phyloP scores from a whole-genome alignment of 2,797 vertebrate species.

The Loriculus beryllinus region DNA sequence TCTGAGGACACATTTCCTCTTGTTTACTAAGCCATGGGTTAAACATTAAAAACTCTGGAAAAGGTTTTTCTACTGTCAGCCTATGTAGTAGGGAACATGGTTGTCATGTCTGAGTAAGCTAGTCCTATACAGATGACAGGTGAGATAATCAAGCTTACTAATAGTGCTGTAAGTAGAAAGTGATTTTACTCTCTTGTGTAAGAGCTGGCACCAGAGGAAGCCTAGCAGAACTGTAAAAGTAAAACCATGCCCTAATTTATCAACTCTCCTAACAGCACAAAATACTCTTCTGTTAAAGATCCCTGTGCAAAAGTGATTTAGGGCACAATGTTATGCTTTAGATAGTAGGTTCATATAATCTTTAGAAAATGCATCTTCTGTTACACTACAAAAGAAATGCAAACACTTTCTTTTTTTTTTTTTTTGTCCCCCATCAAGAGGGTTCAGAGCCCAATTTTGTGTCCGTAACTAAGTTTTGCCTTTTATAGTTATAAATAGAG shows the following conservation, averaged over 20 bases:
- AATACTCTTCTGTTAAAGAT: neutral
- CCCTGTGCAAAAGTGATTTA: neutral
- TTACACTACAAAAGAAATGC: neutral
- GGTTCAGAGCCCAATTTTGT: neutral
- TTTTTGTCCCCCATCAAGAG: neutral
- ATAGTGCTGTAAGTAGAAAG: neutral
- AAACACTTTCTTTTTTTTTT: neutral
- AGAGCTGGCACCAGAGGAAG: neutral
- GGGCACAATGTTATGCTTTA: rapidly evolving
- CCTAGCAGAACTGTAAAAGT: neutral
- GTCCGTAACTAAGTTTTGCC: neutral
- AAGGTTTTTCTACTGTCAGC: neutral
- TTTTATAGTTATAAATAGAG: constrained; percentile 24
- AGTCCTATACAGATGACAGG: neutral
- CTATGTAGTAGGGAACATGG: neutral
- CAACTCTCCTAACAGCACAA: neutral
- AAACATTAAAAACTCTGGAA: neutral
- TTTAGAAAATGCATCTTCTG: neutral
- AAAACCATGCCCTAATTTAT: neutral
- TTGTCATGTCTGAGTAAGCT: neutral
- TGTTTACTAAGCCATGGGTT: neutral
- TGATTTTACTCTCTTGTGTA: neutral
- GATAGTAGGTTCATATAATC: neutral
- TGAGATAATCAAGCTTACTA: neutral
- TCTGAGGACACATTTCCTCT: neutral